phyloP scores from a whole-genome alignment of 2,113 vertebrate genomes.

The Tonatia bakeri region DNA sequence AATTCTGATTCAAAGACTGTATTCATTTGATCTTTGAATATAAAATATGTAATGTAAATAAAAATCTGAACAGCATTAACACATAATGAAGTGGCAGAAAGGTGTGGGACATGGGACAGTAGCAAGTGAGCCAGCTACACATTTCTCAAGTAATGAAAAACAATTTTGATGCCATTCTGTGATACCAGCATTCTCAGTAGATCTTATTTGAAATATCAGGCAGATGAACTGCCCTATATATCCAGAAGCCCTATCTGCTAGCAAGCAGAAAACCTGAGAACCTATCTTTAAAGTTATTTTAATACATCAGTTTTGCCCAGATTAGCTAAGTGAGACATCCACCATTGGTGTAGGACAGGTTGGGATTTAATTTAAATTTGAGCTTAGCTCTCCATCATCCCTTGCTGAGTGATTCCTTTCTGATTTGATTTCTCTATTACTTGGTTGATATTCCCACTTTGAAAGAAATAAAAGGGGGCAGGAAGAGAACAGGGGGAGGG shows the following conservation, averaged over 20 bases:
- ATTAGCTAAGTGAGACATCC: constrained; percentile 42
- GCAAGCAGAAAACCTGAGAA: constrained; percentile 47
- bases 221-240: constrained; percentile 23
- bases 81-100: constrained; percentile 64
- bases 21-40: constrained; percentile 74
- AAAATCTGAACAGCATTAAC: constrained; percentile 65
- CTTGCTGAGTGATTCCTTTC: constrained; percentile 43
- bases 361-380: constrained; percentile 67
- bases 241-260: constrained; percentile 22
- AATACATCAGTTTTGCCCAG: not conserved
- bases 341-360: not conserved
- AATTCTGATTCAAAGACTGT: constrained; percentile 73
- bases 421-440: constrained; percentile 53
- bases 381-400: constrained; percentile 27
- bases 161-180: constrained; percentile 49
- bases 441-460: not conserved
- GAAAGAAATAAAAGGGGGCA: not conserved
- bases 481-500: not conserved
- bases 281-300: constrained; percentile 52
- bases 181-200: constrained; percentile 61
- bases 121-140: constrained; percentile 45
- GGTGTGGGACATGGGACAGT: constrained; percentile 15
- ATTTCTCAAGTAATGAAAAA: constrained; percentile 61
- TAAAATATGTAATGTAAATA: constrained; percentile 66
- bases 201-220: constrained; percentile 44